Conservation (phyloP, 1,140 invertebrate species). For the Cydia splendana region DNA sequence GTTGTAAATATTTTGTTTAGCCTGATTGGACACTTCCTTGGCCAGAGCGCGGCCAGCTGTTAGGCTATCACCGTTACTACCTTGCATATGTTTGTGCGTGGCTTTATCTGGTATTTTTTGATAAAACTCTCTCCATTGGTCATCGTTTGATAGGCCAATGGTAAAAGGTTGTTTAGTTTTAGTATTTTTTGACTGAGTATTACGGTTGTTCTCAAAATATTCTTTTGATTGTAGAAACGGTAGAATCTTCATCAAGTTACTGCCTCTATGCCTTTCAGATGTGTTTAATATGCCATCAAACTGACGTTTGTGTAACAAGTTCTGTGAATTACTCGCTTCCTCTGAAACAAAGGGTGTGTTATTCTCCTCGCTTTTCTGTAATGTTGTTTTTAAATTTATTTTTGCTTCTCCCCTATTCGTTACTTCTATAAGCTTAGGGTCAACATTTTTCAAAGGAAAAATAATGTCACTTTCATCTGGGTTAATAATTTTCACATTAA, state of each 20-base stretch:
- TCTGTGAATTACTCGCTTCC: slow-evolving; percentile 24
- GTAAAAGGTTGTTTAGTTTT: slow-evolving; percentile 50
- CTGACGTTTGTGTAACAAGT: not conserved
- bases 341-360: slow-evolving; percentile 35
- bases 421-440: slow-evolving; percentile 52
- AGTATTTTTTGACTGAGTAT: slow-evolving; percentile 38
- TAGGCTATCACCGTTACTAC: slow-evolving; percentile 42
- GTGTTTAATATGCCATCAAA: not conserved
- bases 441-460: slow-evolving; percentile 42
- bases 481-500: slow-evolving; percentile 62
- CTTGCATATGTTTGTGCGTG: slow-evolving; percentile 49
- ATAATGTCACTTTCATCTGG: slow-evolving; percentile 56
- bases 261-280: slow-evolving; percentile 37
- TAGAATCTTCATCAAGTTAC: slow-evolving; percentile 53
- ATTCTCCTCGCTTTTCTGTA: slow-evolving; percentile 50
- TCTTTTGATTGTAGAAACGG: slow-evolving; percentile 66
- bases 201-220: slow-evolving; percentile 49
- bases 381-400: slow-evolving; percentile 43
- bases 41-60: slow-evolving; percentile 52
- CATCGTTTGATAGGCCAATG: slow-evolving; percentile 54
- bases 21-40: slow-evolving; percentile 56
- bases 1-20: slow-evolving; percentile 46
- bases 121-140: slow-evolving; percentile 67
- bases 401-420: slow-evolving; percentile 50
- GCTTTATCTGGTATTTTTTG: slow-evolving; percentile 37